phyloP scores from a whole-genome alignment of 2,888 invertebrate genomes.

The Criorhina ranunculi region DNA sequence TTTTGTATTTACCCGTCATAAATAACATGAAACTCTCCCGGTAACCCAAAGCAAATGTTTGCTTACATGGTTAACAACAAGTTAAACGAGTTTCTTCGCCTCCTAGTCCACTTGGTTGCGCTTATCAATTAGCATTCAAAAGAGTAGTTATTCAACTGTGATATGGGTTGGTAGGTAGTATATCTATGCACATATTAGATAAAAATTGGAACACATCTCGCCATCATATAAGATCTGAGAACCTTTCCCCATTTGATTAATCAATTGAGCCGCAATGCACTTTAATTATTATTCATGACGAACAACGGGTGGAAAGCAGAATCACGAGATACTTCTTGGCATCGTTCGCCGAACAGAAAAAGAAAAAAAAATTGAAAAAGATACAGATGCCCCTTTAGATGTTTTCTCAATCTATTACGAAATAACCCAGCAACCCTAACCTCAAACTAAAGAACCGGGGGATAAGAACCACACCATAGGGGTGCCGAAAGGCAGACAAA shows the following conservation, averaged over 20 bases:
- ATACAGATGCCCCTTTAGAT: constrained; percentile 7
- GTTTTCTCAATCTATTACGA: constrained; percentile 52
- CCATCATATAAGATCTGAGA: constrained; percentile 2
- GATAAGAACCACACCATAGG: not conserved
- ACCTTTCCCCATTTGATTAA: constrained; percentile 47
- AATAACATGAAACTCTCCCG: constrained; percentile 32
- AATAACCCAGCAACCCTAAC: constrained; percentile 64
- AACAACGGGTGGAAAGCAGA: constrained; percentile 15
- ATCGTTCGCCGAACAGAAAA: constrained; percentile 31
- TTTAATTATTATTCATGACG: constrained; percentile 24
- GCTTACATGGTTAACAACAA: constrained; percentile 37
- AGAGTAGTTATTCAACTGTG: not conserved
- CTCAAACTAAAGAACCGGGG: constrained; percentile 43
- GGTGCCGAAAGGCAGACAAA: not conserved
- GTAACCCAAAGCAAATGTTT: constrained; percentile 42
- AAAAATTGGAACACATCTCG: constrained; percentile 43
- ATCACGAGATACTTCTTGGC: constrained; percentile 58
- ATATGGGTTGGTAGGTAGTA: no score
- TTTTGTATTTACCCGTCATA: constrained; percentile 32
- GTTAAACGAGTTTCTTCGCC: constrained; percentile 40
- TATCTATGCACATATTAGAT: constrained; percentile 34
- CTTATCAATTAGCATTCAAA: constrained; percentile 56
- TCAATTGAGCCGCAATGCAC: constrained; percentile 43
- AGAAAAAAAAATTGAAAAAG: constrained; percentile 5
- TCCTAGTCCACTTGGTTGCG: not conserved